Evolutionary conservation across 2,113 vertebrate genomes (phyloP).

Genomic region (Myodes glareolus): DNA sequence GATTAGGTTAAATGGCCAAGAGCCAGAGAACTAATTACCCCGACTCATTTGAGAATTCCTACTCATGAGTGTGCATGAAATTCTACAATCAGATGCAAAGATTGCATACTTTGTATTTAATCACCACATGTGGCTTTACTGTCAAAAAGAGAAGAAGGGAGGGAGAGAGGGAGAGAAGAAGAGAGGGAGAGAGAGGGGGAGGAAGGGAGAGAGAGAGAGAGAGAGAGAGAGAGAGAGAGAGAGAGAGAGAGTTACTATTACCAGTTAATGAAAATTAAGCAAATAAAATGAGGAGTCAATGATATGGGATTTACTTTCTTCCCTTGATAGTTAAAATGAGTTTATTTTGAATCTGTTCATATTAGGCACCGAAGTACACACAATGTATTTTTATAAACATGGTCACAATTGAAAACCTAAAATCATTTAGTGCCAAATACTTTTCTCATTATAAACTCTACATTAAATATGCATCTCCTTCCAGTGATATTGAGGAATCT

Average conservation of each 20-base stretch:
- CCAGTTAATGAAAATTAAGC: not conserved
- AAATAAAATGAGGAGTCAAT: not conserved
- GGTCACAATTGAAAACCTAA: not conserved
- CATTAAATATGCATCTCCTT: not conserved
- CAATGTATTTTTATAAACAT: not conserved
- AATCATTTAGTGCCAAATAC: not conserved
- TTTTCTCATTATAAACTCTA: not conserved
- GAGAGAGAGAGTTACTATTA: not conserved
- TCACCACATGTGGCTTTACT: not conserved
- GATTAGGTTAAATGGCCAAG: not conserved
- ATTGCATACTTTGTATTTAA: not conserved
- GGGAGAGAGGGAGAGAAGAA: not conserved
- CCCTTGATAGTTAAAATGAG: not conserved
- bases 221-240: not conserved
- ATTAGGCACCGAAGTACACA: not conserved
- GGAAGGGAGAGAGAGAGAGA: not conserved
- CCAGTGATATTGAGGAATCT: not conserved
- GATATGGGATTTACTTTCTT: not conserved
- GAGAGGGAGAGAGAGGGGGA: not conserved
- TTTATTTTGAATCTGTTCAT: not conserved
- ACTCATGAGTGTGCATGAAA: not conserved
- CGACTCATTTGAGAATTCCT: not conserved
- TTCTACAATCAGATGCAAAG: not conserved
- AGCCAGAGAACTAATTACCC: not conserved
- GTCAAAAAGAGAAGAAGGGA: not conserved